Percentiles rank a stretch among this genome's conserved stretches.
These are phyloP conservation scores for Mylabris sibirica DNA, from an alignment of 2,888 invertebrate species.

Conservation along the genomic window DNA sequence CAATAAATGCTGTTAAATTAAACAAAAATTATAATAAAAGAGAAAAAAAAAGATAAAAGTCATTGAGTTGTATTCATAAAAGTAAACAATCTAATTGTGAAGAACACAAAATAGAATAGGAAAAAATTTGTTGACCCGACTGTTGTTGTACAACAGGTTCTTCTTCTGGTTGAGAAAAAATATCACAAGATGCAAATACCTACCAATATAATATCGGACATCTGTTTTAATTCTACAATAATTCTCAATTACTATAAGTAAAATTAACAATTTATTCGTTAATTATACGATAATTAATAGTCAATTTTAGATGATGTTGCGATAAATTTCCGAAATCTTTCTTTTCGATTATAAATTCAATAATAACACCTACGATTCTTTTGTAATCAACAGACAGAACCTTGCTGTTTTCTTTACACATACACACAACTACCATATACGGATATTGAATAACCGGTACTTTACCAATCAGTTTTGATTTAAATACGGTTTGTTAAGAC, in stretches of 20 bases:
- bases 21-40: not conserved
- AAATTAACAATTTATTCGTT: too few relatives aligned
- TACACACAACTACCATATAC: not conserved
- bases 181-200: slow-evolving; percentile 3
- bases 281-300: not conserved
- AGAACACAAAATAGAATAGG: not conserved
- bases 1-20: not conserved
- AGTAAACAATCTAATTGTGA: not conserved
- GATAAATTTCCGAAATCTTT: not conserved
- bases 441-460: slow-evolving; percentile 5
- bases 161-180: not conserved
- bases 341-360: not conserved
- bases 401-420: not conserved
- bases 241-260: too few relatives aligned
- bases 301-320: not conserved
- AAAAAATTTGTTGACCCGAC: not conserved
- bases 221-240: not conserved
- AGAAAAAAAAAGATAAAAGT: not conserved
- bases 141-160: slow-evolving; percentile 2
- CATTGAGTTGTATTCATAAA: not conserved
- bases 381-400: not conserved
- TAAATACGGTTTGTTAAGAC: not conserved
- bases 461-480: slow-evolving; percentile 1
- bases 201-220: not conserved
- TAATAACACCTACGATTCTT: not conserved